Evolutionary conservation across 2,888 invertebrate species (phyloP).

Genomic region (Drosophila anomelani): DNA sequence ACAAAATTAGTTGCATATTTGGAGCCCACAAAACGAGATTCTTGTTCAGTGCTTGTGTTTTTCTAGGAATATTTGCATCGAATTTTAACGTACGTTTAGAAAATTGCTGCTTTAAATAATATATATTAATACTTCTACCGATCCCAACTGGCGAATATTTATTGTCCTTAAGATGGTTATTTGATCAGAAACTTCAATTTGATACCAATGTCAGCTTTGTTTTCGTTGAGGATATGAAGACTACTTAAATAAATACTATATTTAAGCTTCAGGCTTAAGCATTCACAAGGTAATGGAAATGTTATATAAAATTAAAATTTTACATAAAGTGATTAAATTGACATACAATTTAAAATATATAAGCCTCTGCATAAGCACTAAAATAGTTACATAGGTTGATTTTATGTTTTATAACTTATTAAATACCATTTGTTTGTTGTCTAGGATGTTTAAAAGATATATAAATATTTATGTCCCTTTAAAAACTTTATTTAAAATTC

Average conservation of each 20-base stretch:
- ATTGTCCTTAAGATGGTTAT: not conserved
- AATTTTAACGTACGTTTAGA: not conserved
- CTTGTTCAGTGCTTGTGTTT: not conserved
- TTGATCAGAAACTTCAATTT: not conserved
- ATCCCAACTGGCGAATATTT: constrained; percentile 7
- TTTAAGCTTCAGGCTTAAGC: not conserved
- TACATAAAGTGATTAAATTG: no score
- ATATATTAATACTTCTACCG: not conserved
- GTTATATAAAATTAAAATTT: no score
- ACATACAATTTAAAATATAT: no score
- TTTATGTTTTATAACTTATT: no score
- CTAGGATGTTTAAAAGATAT: no score
- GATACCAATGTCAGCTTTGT: constrained; percentile 3
- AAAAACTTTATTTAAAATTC: not conserved
- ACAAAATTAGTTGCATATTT: not conserved
- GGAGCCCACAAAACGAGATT: not conserved
- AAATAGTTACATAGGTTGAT: no score
- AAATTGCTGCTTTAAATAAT: no score
- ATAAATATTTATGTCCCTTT: no score
- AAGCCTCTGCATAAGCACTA: no score
- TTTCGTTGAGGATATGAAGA: not conserved
- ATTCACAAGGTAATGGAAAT: no score
- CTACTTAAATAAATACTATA: not conserved
- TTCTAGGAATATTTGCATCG: not conserved
- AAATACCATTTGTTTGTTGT: no score